Evolutionary conservation across 2,888 invertebrate species (phyloP), one percentile per base, ranked within the genome.

Genomic region (Pristionchus mayeri): DNA sequence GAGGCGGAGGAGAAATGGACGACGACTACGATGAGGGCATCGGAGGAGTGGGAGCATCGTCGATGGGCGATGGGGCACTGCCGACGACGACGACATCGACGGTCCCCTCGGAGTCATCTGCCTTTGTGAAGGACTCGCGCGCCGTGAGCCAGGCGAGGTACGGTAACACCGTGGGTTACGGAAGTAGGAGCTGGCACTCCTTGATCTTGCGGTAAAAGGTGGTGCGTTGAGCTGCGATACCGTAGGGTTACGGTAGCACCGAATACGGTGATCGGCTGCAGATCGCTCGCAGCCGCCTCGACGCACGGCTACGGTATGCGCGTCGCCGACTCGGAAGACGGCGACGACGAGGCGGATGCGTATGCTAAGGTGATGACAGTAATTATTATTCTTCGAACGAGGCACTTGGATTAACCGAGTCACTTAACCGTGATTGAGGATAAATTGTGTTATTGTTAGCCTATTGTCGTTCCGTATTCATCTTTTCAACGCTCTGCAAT

Each of bases 271-370:
- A 40, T 67, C n/a, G 16, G 11, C 37, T 40, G 3, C 37, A 67
- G 67, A 40, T 67, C 67, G 21, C 13, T 67, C 6, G 67, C 67
- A 3, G 37, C 16, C n/a, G 67, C 67, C 3, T 67, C 67, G 0
- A n/a, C 60, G 21, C 60, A 63, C 27, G 67, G 67, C 9, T 67
- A 67, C 37, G 37, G 67, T 37, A 67, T 67, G 67, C 30, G 37
- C 16, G 67, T 67, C 21, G 54, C n/a, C 24, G 16, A 37, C 67
- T 16, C 34, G 2, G 37, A 34, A 2, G 67, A n/a, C 7, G 30
- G 30, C 4, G 67, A 67, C 37, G 67, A 67, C 18, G 67, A 67
- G n/a, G 37, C 37, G 18, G 67, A 67, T n/a, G 67, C 67, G 21
- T 13, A 37, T 9, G 67, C 67, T 37, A 34, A n/a, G 67, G 67